These are phyloP conservation scores for Corythornis vintsioides DNA, from an alignment of 2,113 vertebrate species.

Conservation along the genomic window DNA sequence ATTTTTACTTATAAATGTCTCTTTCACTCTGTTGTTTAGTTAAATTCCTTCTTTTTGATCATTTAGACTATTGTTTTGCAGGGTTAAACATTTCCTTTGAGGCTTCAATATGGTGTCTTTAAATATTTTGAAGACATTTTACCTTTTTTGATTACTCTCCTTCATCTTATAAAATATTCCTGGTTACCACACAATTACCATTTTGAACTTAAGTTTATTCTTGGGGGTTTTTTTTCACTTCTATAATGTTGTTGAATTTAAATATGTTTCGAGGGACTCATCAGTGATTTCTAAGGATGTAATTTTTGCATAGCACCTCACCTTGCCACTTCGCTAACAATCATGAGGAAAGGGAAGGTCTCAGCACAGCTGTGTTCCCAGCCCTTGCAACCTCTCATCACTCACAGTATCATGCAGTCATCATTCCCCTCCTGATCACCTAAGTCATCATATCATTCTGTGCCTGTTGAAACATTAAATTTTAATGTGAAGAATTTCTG, in stretches of 20 bases:
- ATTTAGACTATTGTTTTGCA: background rate
- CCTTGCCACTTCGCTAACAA: background rate
- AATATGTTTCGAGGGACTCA: background rate
- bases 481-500: background rate
- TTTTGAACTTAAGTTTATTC: background rate
- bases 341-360: background rate
- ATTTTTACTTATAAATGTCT: background rate
- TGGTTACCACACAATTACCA: background rate
- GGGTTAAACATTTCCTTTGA: background rate
- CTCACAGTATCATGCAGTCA: background rate
- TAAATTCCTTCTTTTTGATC: background rate
- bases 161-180: background rate
- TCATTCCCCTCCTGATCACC: background rate
- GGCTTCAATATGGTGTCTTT: background rate
- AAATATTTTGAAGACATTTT: background rate
- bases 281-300: background rate
- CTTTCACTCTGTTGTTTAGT: background rate
- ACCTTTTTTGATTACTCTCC: background rate
- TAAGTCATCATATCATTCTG: background rate
- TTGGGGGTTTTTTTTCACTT: background rate
- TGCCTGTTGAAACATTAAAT: background rate
- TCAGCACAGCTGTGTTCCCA: background rate
- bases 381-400: background rate
- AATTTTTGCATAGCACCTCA: background rate
- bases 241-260: background rate